Evolutionary conservation across 2,888 invertebrate species (phyloP).

Genomic region (Agriopis leucophaearia): DNA sequence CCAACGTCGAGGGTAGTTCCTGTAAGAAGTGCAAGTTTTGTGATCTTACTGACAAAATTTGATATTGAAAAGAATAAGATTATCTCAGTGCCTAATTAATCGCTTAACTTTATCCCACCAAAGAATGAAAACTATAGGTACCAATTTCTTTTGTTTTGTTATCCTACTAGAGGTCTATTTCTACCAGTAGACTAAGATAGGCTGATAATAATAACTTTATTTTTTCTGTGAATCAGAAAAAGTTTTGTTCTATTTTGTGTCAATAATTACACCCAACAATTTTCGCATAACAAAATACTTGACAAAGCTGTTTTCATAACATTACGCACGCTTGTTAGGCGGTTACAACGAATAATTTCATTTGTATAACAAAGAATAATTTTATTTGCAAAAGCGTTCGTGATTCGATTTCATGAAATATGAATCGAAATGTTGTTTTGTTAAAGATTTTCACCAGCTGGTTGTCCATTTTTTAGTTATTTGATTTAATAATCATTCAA

Average conservation of each 20-base stretch:
- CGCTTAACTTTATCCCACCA: too few relatives aligned
- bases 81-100: too few relatives aligned
- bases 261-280: constrained; percentile 10
- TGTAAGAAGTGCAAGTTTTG: too few relatives aligned
- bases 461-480: background rate
- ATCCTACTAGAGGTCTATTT: too few relatives aligned
- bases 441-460: constrained; percentile 1
- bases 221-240: background rate
- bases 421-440: constrained; percentile 17
- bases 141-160: too few relatives aligned
- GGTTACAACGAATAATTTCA: constrained; percentile 26
- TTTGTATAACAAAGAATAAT: constrained; percentile 26
- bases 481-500: background rate
- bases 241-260: background rate
- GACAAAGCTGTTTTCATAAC: constrained; percentile 30
- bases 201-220: too few relatives aligned
- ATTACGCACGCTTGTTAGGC: constrained; percentile 27
- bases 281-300: constrained; percentile 24
- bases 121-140: too few relatives aligned
- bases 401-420: constrained; percentile 22
- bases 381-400: constrained; percentile 23
- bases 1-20: too few relatives aligned
- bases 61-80: too few relatives aligned
- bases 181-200: too few relatives aligned
- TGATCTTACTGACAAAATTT: too few relatives aligned